Percentiles rank a stretch among this genome's conserved stretches.
Conservation (phyloP, 2,797 vertebrate species). For the Acrossocheilus wenchowensis region DNA sequence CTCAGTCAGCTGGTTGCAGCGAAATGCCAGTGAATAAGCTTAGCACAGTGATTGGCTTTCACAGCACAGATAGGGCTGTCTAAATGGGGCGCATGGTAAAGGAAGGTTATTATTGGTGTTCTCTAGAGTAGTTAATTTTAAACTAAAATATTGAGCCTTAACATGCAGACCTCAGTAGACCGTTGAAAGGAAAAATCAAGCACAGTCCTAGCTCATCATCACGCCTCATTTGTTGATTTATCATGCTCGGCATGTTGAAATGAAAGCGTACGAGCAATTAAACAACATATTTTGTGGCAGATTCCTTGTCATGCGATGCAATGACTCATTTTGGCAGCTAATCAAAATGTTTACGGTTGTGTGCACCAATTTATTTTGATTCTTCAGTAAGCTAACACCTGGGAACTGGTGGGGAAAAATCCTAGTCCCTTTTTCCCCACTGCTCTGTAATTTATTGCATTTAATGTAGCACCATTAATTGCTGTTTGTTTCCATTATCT, state of each 20-base stretch:
- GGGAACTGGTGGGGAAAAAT: background rate
- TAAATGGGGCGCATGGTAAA: slow-evolving; percentile 23
- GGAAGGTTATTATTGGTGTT: slow-evolving; percentile 4
- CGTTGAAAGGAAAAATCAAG: slow-evolving; percentile 3
- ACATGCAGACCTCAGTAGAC: slow-evolving; percentile 30
- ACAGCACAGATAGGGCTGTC: background rate
- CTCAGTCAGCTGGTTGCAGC: background rate
- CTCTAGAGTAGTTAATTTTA: background rate
- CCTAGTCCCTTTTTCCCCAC: background rate
- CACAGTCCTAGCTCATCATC: slow-evolving; percentile 1
- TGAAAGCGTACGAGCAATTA: background rate
- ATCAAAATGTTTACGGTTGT: background rate
- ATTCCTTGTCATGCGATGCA: background rate
- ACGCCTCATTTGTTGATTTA: background rate
- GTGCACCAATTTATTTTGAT: background rate
- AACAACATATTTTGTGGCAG: background rate
- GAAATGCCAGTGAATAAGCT: slow-evolving; percentile 29
- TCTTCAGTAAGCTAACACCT: background rate
- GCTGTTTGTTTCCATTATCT: background rate
- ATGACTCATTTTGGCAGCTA: background rate
- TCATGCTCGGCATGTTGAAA: background rate
- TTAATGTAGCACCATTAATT: background rate
- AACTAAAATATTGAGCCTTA: background rate
- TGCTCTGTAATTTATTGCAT: background rate
- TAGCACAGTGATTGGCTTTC: slow-evolving; percentile 29